A percentile compares a stretch with the other conserved stretches of the same genome.
phyloP scores from a whole-genome alignment of 2,888 invertebrate species.

The Diadegma fenestrale region DNA sequence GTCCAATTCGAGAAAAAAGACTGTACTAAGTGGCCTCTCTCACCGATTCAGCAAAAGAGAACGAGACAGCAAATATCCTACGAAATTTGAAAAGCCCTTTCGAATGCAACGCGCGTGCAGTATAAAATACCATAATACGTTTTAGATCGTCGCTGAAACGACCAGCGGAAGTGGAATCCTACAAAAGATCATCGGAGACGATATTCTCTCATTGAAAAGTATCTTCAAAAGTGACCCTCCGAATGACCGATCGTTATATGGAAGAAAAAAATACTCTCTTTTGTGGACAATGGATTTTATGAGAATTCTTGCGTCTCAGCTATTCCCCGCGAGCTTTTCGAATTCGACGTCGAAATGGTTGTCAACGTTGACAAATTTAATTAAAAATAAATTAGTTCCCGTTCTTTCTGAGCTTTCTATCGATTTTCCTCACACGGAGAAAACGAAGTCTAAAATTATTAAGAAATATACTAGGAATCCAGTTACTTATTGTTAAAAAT shows the following conservation, averaged over 20 bases:
- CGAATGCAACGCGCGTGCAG: slow-evolving; percentile 63
- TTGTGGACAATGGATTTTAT: background rate
- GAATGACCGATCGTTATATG: slow-evolving; percentile 42
- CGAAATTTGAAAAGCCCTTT: slow-evolving; percentile 73
- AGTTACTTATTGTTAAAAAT: too few species aligned
- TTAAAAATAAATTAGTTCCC: background rate
- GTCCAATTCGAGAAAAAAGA: slow-evolving; percentile 64
- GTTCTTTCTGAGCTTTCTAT: background rate
- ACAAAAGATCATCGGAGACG: slow-evolving; percentile 70
- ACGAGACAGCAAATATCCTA: slow-evolving; percentile 74
- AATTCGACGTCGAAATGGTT: background rate
- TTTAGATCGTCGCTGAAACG: slow-evolving; percentile 34
- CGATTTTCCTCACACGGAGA: background rate
- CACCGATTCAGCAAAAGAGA: slow-evolving; percentile 58
- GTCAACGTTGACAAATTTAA: background rate
- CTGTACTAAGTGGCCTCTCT: slow-evolving; percentile 67
- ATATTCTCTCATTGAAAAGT: slow-evolving; percentile 1
- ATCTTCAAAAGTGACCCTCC: slow-evolving; percentile 22
- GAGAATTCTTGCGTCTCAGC: slow-evolving; percentile 4
- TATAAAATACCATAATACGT: slow-evolving; percentile 35
- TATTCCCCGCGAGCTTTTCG: background rate
- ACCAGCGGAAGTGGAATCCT: slow-evolving; percentile 75
- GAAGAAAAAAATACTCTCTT: slow-evolving; percentile 8
- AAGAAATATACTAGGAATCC: too few species aligned
- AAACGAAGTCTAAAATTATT: too few species aligned